phyloP scores from a whole-genome alignment of 2,888 invertebrate genomes.

The Phalangium opilio region DNA sequence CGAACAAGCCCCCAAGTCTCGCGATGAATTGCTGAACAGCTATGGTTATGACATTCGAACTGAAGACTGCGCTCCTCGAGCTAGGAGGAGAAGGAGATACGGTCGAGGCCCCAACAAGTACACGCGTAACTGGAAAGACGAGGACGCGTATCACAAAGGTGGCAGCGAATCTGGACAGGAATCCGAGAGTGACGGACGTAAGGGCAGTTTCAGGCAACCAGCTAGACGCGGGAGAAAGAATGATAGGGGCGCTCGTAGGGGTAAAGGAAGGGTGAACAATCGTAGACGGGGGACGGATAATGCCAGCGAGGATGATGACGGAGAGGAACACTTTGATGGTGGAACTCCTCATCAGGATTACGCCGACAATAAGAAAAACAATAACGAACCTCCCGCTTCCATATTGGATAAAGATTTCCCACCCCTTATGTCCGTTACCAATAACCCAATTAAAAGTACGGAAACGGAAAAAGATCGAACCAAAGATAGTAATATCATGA shows the following conservation, averaged over 20 bases:
- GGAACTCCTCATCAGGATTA: constrained; percentile 1
- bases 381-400: too few relatives aligned
- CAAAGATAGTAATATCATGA: too few relatives aligned
- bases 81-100: constrained; percentile 69
- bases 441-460: too few relatives aligned
- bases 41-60: constrained; percentile 91
- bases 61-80: constrained; percentile 69
- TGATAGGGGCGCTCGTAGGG: neutral
- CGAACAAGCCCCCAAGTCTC: constrained; percentile 65
- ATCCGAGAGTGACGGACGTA: neutral
- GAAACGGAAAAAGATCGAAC: too few relatives aligned
- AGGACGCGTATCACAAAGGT: constrained; percentile 53
- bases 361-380: neutral
- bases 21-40: constrained; percentile 62
- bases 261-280: neutral
- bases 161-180: constrained; percentile 1
- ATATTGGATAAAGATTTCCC: too few relatives aligned
- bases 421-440: too few relatives aligned
- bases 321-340: neutral
- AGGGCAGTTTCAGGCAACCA: constrained; percentile 5
- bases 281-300: neutral
- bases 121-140: constrained; percentile 82
- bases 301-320: neutral
- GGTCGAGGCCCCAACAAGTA: constrained; percentile 84
- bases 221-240: neutral